Evolutionary conservation across 2,113 vertebrate genomes (phyloP).

Genomic region (Cariama cristata): DNA sequence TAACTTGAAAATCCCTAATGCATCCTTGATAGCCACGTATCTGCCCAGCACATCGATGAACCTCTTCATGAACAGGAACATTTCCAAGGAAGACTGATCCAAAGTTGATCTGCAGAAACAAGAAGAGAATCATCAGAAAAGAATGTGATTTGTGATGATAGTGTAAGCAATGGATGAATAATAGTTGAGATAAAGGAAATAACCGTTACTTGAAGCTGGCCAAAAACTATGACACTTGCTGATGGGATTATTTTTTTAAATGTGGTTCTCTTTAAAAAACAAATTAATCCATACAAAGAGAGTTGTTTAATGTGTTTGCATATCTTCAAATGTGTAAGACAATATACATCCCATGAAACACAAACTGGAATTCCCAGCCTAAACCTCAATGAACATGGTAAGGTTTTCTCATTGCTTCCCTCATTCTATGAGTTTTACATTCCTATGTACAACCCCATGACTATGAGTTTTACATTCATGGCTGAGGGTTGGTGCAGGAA

Average conservation of each 20-base stretch:
- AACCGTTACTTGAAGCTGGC: background rate
- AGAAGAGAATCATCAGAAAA: background rate
- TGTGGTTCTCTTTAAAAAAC: background rate
- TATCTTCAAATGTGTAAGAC: background rate
- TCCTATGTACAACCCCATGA: background rate
- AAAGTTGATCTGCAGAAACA: conserved; percentile 75
- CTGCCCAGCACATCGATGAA: conserved; percentile 50
- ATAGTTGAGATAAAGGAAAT: background rate
- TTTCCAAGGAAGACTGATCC: conserved; percentile 84
- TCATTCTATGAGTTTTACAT: background rate
- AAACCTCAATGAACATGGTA: background rate
- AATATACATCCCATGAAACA: background rate
- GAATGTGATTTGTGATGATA: background rate
- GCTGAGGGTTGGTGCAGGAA: background rate
- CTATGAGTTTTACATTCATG: background rate
- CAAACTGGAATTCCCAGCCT: background rate
- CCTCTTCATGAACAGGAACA: conserved; percentile 74
- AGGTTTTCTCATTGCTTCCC: background rate
- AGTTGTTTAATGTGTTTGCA: background rate
- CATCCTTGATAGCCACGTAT: conserved; percentile 80
- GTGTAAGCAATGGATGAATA: background rate
- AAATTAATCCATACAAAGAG: background rate
- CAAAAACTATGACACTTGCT: background rate
- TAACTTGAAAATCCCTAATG: conserved; percentile 83
- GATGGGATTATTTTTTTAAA: background rate